These are phyloP conservation scores for Acrobasis suavella DNA, from an alignment of 2,888 invertebrate species.

Conservation along the genomic window DNA sequence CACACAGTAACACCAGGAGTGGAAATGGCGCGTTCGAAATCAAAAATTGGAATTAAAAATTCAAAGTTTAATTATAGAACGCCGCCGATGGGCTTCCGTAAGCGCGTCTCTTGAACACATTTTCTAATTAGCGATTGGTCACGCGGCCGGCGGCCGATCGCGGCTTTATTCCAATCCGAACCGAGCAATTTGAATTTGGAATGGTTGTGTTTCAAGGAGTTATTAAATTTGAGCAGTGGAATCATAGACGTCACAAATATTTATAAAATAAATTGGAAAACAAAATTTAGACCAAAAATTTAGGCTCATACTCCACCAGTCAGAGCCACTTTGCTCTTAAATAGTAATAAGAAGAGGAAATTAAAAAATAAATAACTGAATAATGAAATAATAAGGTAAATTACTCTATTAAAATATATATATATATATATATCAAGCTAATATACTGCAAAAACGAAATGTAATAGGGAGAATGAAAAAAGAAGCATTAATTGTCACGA, in stretches of 20 bases:
- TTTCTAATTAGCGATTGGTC: conserved; percentile 82
- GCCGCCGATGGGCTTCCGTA: conserved; percentile 76
- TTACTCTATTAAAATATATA: too few species aligned
- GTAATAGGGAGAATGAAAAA: background rate
- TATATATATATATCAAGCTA: too few species aligned
- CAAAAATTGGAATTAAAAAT: conserved; percentile 71
- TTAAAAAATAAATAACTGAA: too few species aligned
- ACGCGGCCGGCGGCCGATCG: conserved; percentile 72
- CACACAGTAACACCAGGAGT: conserved; percentile 69
- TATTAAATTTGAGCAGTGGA: conserved; percentile 24
- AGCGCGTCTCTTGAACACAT: conserved; percentile 65
- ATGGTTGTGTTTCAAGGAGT: conserved; percentile 57
- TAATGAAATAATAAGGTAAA: too few species aligned
- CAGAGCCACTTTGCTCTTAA: too few species aligned
- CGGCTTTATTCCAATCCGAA: conserved; percentile 64
- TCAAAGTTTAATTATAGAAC: conserved; percentile 75
- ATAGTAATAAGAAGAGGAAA: too few species aligned
- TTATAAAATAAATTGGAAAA: conserved; percentile 9
- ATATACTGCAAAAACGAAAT: background rate
- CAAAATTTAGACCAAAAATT: background rate
- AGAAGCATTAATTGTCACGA: conserved; percentile 19
- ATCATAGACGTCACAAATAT: conserved; percentile 29
- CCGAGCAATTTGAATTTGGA: conserved; percentile 77
- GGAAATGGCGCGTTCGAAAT: conserved; percentile 70
- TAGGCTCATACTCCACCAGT: too few species aligned